Evolutionary conservation across 2,113 vertebrate genomes (phyloP).

Genomic region (Pelecanus crispus): DNA sequence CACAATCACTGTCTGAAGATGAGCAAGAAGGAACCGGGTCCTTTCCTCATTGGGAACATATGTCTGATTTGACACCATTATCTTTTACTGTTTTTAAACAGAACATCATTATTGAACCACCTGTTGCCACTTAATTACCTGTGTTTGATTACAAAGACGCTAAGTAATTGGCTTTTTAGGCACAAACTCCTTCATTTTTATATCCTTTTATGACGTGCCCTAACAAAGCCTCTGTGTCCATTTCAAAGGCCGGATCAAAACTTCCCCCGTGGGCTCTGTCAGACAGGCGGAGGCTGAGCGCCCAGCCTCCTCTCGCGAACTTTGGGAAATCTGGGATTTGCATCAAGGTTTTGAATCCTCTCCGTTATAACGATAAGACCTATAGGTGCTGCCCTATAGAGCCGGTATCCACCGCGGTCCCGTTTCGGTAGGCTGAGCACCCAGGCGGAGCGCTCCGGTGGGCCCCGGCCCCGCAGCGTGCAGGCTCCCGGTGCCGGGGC

Average conservation of each 20-base stretch:
- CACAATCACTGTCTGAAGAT: slow-evolving; percentile 19
- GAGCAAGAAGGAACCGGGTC: background rate
- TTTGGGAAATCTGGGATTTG: background rate
- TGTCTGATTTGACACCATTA: slow-evolving; percentile 4
- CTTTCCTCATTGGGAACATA: background rate
- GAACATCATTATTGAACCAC: slow-evolving; percentile 3
- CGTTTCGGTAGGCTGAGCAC: background rate
- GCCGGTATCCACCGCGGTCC: background rate
- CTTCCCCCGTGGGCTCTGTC: background rate
- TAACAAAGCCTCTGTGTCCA: background rate
- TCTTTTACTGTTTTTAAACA: slow-evolving; percentile 36
- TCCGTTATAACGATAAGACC: accelerated
- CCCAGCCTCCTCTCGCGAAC: background rate
- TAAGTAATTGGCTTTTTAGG: background rate
- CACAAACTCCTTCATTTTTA: background rate
- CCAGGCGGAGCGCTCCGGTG: background rate
- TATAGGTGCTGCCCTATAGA: background rate
- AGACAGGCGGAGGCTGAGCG: background rate
- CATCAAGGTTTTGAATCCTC: background rate
- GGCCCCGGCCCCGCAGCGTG: background rate
- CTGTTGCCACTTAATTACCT: slow-evolving; percentile 36
- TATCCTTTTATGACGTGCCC: background rate
- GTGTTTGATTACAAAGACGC: background rate
- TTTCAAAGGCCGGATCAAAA: background rate
- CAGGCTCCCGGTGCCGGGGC: background rate